These are phyloP conservation scores for Nineta flava DNA, from an alignment of 2,888 invertebrate species.

Conservation along the genomic window DNA sequence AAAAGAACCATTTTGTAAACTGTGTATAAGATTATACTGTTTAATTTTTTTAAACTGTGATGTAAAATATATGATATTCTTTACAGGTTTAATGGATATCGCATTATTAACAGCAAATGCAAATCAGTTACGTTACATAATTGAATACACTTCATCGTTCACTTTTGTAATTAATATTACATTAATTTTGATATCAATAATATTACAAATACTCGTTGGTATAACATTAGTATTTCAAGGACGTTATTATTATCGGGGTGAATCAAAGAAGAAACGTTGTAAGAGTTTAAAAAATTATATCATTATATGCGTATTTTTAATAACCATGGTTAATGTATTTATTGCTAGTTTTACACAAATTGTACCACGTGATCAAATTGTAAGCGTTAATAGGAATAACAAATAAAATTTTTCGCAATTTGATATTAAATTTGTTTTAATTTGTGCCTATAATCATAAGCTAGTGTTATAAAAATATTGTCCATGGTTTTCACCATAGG, in stretches of 20 bases:
- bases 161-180: constrained; percentile 39
- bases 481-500: no score
- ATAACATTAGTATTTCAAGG: constrained; percentile 45
- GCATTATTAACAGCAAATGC: constrained; percentile 54
- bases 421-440: no score
- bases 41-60: background rate
- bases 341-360: constrained; percentile 44
- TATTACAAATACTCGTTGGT: constrained; percentile 47
- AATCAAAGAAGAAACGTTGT: constrained; percentile 31
- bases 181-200: constrained; percentile 39
- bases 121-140: constrained; percentile 47
- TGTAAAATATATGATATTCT: background rate
- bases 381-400: no score
- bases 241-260: constrained; percentile 32
- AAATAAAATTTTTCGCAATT: no score
- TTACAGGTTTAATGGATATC: constrained; percentile 50
- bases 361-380: constrained; percentile 4
- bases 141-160: constrained; percentile 37
- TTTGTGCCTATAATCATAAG: no score
- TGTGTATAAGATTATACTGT: background rate
- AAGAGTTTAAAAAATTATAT: constrained; percentile 42
- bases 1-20: no score
- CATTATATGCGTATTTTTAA: constrained; percentile 44
- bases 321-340: constrained; percentile 52
- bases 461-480: no score